Evolutionary conservation across 1,140 invertebrate genomes (phyloP).

Genomic region (Condylostylus longicornis): DNA sequence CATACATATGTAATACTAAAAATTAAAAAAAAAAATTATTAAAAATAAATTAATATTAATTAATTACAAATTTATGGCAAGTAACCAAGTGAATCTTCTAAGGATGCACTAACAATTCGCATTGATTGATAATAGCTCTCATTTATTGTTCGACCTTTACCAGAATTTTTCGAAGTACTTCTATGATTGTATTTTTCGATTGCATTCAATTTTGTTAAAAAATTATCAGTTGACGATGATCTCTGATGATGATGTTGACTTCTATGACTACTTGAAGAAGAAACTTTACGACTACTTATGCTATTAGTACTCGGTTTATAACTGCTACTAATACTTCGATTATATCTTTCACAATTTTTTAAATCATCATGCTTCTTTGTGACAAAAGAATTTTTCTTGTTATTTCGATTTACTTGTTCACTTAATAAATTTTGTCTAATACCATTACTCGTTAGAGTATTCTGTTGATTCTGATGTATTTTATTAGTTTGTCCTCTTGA

Average conservation of each 20-base stretch:
- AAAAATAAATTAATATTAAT: no score
- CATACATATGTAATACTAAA: no score
- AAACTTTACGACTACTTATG: no score
- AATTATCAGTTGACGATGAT: conserved; percentile 21
- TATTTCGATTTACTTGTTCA: no score
- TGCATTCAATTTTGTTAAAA: conserved; percentile 24
- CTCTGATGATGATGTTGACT: conserved; percentile 12
- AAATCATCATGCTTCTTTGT: background rate
- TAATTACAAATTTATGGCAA: conserved; percentile 32
- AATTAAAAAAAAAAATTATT: no score
- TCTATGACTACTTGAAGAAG: conserved; percentile 8
- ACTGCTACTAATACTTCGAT: no score
- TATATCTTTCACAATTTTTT: no score
- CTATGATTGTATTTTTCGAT: conserved; percentile 16
- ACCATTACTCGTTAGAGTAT: background rate
- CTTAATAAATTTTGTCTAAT: background rate
- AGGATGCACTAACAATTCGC: conserved; percentile 25
- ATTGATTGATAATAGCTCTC: conserved; percentile 28
- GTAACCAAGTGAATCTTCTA: conserved; percentile 33
- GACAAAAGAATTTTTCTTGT: background rate
- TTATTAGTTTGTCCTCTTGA: background rate
- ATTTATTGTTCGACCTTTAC: conserved; percentile 12
- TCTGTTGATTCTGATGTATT: background rate
- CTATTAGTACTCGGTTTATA: background rate
- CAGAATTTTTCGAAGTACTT: conserved; percentile 16